Conservation (phyloP, 2,888 invertebrate genomes). For the Patella ulyssiponensis region DNA sequence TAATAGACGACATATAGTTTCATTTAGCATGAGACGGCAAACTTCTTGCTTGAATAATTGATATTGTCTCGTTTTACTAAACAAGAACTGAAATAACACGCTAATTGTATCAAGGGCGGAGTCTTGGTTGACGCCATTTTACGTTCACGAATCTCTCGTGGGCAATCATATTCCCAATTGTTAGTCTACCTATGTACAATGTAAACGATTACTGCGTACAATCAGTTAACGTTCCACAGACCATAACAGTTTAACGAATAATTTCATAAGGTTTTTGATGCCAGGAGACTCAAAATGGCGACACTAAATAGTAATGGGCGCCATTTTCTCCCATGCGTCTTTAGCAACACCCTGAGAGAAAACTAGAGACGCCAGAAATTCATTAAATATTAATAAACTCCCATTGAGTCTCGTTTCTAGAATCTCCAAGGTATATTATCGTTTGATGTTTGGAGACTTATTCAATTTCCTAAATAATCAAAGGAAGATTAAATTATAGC, state of each 20-base stretch:
- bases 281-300: background rate
- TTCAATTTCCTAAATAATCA: background rate
- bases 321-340: slow-evolving; percentile 10
- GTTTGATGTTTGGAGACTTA: slow-evolving; percentile 2
- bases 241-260: slow-evolving; percentile 5
- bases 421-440: slow-evolving; percentile 9
- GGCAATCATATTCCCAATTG: slow-evolving; percentile 7
- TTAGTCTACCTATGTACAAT: slow-evolving; percentile 1
- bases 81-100: slow-evolving; percentile 3
- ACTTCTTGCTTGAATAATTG: slow-evolving; percentile 9
- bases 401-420: background rate
- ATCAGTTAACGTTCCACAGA: slow-evolving; percentile 7
- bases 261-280: slow-evolving; percentile 3
- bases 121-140: background rate
- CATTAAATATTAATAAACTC: slow-evolving; percentile 13
- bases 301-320: background rate
- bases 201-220: background rate
- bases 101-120: slow-evolving; percentile 4
- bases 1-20: background rate
- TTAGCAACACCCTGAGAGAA: background rate
- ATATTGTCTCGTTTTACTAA: slow-evolving; percentile 4
- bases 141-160: background rate
- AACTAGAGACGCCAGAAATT: slow-evolving; percentile 5
- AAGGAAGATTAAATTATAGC: slow-evolving; percentile 9
- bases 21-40: background rate